phyloP scores from a whole-genome alignment of 2,113 vertebrate genomes.

The Chloebia gouldiae region DNA sequence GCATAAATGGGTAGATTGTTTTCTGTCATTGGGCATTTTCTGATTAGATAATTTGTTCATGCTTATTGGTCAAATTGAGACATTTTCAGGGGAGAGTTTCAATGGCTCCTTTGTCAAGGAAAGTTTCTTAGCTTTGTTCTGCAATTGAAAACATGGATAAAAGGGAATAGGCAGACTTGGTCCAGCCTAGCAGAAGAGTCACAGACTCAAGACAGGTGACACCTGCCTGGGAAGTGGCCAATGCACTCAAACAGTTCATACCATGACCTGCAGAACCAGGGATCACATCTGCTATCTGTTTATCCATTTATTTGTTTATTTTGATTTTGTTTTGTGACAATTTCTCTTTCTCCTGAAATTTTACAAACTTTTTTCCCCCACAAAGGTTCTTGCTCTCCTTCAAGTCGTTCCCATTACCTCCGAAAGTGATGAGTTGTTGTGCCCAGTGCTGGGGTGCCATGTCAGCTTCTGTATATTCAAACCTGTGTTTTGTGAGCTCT shows the following conservation, averaged over 20 bases:
- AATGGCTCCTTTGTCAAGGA: neutral
- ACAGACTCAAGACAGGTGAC: neutral
- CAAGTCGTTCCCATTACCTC: neutral
- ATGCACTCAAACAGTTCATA: neutral
- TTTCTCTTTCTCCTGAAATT: neutral
- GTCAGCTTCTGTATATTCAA: neutral
- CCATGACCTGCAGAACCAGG: neutral
- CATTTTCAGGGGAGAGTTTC: neutral
- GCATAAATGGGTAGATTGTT: neutral
- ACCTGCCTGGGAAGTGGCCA: neutral
- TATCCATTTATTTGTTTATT: neutral
- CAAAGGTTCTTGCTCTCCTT: neutral
- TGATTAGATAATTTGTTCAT: neutral
- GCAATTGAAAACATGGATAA: neutral
- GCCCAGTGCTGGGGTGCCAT: neutral
- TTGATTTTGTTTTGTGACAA: neutral
- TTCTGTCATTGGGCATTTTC: neutral
- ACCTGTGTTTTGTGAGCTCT: neutral
- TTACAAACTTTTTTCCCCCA: neutral
- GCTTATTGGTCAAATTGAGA: neutral
- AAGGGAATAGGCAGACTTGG: neutral
- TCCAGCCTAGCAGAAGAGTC: neutral
- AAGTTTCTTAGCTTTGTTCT: neutral
- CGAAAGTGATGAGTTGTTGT: accelerated
- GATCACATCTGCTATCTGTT: neutral